Evolutionary conservation across 2,113 vertebrate genomes (phyloP).

Genomic region (Calyptommatus sinebrachiatus): DNA sequence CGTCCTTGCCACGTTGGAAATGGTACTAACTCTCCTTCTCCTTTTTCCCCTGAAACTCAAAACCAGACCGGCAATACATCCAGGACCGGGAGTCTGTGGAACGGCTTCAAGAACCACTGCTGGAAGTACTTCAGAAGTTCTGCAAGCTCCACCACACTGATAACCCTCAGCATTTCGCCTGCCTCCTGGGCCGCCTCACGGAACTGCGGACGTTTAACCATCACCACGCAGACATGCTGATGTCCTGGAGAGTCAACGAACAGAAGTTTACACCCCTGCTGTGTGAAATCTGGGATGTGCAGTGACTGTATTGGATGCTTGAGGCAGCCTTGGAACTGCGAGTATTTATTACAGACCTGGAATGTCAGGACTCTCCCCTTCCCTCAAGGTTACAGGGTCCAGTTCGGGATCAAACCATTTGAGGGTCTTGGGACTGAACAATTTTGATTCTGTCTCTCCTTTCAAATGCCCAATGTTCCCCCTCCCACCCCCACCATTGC

Average conservation of each 20-base stretch:
- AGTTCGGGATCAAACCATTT: no score
- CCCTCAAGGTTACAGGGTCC: no score
- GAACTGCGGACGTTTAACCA: conserved; percentile 95
- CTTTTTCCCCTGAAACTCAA: conserved; percentile 17
- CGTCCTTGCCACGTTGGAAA: not conserved
- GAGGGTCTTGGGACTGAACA: no score
- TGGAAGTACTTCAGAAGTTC: conserved; percentile 87
- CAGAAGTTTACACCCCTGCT: conserved; percentile 97
- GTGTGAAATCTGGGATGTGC: conserved; percentile 98
- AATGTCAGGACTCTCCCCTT: no score
- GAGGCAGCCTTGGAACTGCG: no score
- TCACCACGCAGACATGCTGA: conserved; percentile 92
- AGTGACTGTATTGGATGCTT: conserved; percentile 65
- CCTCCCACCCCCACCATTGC: no score
- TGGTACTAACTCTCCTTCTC: conserved; percentile 21
- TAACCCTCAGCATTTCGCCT: conserved; percentile 92
- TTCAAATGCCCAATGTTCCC: no score
- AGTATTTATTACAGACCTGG: no score
- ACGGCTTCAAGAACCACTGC: conserved; percentile 88
- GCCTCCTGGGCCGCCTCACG: conserved; percentile 91
- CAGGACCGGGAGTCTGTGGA: conserved; percentile 90
- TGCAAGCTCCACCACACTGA: conserved; percentile 85
- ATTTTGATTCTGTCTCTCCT: no score
- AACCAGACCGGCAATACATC: conserved; percentile 89
- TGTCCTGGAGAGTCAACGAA: conserved; percentile 91